A percentile compares a stretch with the other conserved stretches of the same genome.
These are phyloP conservation scores for Acanthochromis polyacanthus DNA, from an alignment of 2,113 vertebrate genomes.

Conservation along the genomic window DNA sequence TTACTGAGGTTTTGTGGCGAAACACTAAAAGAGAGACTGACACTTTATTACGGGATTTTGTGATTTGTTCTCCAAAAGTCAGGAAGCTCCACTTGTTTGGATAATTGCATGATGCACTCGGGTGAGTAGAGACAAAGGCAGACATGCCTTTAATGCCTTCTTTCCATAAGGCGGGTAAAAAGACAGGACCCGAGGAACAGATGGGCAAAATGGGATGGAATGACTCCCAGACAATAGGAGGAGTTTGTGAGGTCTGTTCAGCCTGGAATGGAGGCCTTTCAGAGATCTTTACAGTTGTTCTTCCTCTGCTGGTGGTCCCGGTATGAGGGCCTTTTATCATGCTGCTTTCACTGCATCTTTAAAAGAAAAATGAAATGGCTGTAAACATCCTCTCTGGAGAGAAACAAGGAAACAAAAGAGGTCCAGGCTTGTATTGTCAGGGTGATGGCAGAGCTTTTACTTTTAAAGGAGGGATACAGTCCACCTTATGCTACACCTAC, in stretches of 20 bases:
- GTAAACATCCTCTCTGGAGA: conserved; percentile 67
- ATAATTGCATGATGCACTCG: conserved; percentile 43
- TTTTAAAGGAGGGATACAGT: background rate
- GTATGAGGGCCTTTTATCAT: conserved; percentile 64
- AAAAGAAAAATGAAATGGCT: conserved; percentile 70
- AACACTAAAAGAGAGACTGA: background rate
- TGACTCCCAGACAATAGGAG: conserved; percentile 67
- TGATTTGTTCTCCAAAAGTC: conserved; percentile 32
- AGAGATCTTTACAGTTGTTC: conserved; percentile 68
- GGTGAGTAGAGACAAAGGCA: conserved; percentile 66
- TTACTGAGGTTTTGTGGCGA: background rate
- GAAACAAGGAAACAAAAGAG: conserved; percentile 58
- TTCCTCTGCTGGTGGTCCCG: conserved; percentile 75
- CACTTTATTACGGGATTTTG: background rate
- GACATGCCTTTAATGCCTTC: conserved; percentile 68
- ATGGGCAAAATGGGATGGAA: conserved; percentile 73
- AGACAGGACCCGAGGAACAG: conserved; percentile 72
- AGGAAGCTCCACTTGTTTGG: conserved; percentile 51
- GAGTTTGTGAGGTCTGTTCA: conserved; percentile 65
- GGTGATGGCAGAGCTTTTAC: conserved; percentile 47
- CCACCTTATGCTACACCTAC: background rate
- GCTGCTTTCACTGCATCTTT: conserved; percentile 66
- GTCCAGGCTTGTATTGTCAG: conserved; percentile 45
- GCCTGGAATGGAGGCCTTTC: conserved; percentile 53
- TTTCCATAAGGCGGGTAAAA: conserved; percentile 61